A percentile compares a stretch with the other conserved stretches of the same genome.
Conservation (phyloP, 2,888 invertebrate genomes). For the Lithophane semibrunnea region DNA sequence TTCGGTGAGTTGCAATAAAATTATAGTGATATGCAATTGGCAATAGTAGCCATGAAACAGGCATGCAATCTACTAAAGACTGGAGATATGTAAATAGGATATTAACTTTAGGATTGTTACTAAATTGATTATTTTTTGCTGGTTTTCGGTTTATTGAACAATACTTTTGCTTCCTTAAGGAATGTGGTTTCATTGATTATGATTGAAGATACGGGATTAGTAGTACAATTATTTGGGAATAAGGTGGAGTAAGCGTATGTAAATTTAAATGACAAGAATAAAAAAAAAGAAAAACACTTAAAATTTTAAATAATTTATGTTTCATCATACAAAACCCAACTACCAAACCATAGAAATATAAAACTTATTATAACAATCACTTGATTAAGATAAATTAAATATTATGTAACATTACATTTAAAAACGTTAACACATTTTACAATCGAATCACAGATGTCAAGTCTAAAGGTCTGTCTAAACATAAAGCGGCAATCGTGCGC, state of each 20-base stretch:
- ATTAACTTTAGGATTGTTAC: constrained; percentile 10
- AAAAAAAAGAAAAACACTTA: constrained; percentile 30
- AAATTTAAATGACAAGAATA: neutral
- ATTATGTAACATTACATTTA: constrained; percentile 41
- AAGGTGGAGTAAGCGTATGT: too few species aligned
- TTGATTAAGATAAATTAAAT: constrained; percentile 45
- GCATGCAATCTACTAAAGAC: neutral
- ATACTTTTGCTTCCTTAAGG: neutral
- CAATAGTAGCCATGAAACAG: too few species aligned
- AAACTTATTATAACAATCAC: constrained; percentile 51
- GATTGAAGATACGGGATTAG: neutral
- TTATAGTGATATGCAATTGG: too few species aligned
- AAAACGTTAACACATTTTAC: constrained; percentile 49
- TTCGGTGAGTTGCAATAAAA: too few species aligned
- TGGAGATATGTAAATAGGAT: constrained; percentile 10
- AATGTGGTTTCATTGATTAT: neutral
- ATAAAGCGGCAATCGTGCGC: too few species aligned
- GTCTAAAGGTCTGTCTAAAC: neutral
- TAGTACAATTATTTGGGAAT: neutral
- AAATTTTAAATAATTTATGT: constrained; percentile 55
- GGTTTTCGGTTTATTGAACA: constrained; percentile 5
- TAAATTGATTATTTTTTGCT: constrained; percentile 15
- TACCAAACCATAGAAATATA: constrained; percentile 64
- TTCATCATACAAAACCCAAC: constrained; percentile 58
- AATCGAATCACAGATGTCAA: constrained; percentile 66